Percentiles rank a stretch among this genome's conserved stretches.
phyloP scores from a whole-genome alignment of 2,888 invertebrate species.

The Drosophila silvestris region DNA sequence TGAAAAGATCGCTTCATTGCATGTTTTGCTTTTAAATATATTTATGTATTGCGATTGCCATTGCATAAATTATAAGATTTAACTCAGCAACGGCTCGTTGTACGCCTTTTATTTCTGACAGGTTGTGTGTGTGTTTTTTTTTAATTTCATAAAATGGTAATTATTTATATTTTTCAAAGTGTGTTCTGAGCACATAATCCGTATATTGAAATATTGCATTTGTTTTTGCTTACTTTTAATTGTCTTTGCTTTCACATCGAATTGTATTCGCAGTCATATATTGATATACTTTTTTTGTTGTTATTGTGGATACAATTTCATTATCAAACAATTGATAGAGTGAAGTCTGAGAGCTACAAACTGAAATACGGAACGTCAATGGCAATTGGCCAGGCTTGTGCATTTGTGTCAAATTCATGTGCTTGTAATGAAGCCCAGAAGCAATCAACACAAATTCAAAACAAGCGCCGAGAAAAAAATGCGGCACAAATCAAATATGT shows the following conservation, averaged over 20 bases:
- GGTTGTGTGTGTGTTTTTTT: background rate
- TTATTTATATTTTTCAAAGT: constrained; percentile 33
- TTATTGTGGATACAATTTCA: constrained; percentile 1
- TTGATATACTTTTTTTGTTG: constrained; percentile 4
- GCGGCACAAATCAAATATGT: constrained; percentile 34
- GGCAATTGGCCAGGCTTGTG: constrained; percentile 10
- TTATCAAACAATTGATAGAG: constrained; percentile 12
- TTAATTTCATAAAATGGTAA: constrained; percentile 8
- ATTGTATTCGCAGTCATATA: background rate
- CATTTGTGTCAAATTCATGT: constrained; percentile 69
- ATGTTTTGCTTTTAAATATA: background rate
- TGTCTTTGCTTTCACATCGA: constrained; percentile 31
- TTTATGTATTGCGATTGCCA: background rate
- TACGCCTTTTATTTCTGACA: constrained; percentile 1
- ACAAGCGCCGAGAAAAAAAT: constrained; percentile 9
- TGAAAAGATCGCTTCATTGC: constrained; percentile 3
- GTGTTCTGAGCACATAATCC: constrained; percentile 26
- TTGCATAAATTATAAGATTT: constrained; percentile 30
- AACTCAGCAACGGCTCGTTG: constrained; percentile 36
- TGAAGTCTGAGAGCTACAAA: constrained; percentile 2
- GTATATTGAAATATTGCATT: background rate
- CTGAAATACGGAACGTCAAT: constrained; percentile 16
- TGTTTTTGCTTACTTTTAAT: constrained; percentile 55
- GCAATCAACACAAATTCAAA: constrained; percentile 29
- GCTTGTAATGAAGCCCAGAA: constrained; percentile 28